Percentiles rank a stretch among this genome's conserved stretches.
phyloP scores from a whole-genome alignment of 2,888 invertebrate genomes.

The Prionchulus punctatus region DNA sequence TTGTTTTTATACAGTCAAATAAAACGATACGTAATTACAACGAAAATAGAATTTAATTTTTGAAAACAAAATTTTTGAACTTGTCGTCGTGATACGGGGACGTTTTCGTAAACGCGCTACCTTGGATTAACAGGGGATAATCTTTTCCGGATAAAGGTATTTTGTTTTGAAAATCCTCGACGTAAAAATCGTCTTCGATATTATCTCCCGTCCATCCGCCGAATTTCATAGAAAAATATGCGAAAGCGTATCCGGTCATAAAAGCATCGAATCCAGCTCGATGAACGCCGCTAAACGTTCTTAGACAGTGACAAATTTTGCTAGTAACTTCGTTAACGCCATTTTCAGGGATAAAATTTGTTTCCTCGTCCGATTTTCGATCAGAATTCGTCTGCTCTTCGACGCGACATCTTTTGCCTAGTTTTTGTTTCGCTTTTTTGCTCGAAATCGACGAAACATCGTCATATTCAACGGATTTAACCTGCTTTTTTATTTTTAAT shows the following conservation, averaged over 20 bases:
- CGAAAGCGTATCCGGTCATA: slow-evolving; percentile 24
- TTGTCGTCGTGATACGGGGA: not conserved
- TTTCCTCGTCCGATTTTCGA: no score
- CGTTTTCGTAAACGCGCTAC: not conserved
- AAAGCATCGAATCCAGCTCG: slow-evolving; percentile 26
- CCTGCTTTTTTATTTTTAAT: not conserved
- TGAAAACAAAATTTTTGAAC: not conserved
- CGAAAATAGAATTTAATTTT: not conserved
- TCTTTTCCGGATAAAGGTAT: slow-evolving; percentile 2
- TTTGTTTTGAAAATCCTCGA: not conserved
- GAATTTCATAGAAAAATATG: slow-evolving; percentile 15
- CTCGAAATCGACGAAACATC: not conserved
- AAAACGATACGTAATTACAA: not conserved
- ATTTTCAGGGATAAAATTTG: no score
- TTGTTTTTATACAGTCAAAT: not conserved
- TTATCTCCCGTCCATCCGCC: not conserved
- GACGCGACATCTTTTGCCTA: no score
- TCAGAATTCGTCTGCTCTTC: no score
- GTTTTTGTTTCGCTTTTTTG: no score
- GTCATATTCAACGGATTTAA: not conserved
- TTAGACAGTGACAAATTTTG: not conserved
- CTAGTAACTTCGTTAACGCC: no score
- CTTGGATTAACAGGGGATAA: not conserved
- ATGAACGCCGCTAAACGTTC: slow-evolving; percentile 12
- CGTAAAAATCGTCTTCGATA: not conserved